A percentile compares a stretch with the other conserved stretches of the same genome.
Evolutionary conservation across 1,140 invertebrate species (phyloP).

Genomic region (Arctopsyche grandis): DNA sequence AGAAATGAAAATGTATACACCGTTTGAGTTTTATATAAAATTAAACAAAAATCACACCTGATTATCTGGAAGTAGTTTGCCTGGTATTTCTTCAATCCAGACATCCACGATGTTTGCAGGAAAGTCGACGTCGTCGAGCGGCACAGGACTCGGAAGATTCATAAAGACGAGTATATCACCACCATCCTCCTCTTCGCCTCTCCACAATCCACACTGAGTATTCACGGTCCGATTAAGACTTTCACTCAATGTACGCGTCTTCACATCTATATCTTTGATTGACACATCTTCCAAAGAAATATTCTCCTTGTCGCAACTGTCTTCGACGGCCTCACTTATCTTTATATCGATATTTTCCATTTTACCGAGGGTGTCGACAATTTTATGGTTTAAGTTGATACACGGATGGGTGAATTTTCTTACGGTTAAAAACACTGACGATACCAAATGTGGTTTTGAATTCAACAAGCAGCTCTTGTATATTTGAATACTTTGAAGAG

Average conservation of each 20-base stretch:
- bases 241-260: slow-evolving; percentile 20
- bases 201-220: slow-evolving; percentile 66
- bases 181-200: slow-evolving; percentile 63
- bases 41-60: slow-evolving; percentile 58
- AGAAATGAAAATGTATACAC: too few relatives aligned
- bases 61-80: slow-evolving; percentile 50
- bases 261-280: background rate
- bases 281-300: background rate
- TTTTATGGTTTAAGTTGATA: background rate
- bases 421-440: background rate
- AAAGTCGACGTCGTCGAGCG: slow-evolving; percentile 59
- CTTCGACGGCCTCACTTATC: background rate
- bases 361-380: background rate
- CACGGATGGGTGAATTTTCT: too few relatives aligned
- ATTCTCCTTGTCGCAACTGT: slow-evolving; percentile 1
- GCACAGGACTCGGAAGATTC: slow-evolving; percentile 61
- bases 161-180: slow-evolving; percentile 63
- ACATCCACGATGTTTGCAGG: slow-evolving; percentile 64
- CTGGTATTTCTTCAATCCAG: slow-evolving; percentile 59
- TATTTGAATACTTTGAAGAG: too few relatives aligned
- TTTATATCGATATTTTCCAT: background rate
- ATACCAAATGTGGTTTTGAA: too few relatives aligned
- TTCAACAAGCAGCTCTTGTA: too few relatives aligned
- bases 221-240: slow-evolving; percentile 59
- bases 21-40: too few relatives aligned